phyloP scores from a whole-genome alignment of 1,140 invertebrate genomes.

The Eriocheir sinensis region DNA sequence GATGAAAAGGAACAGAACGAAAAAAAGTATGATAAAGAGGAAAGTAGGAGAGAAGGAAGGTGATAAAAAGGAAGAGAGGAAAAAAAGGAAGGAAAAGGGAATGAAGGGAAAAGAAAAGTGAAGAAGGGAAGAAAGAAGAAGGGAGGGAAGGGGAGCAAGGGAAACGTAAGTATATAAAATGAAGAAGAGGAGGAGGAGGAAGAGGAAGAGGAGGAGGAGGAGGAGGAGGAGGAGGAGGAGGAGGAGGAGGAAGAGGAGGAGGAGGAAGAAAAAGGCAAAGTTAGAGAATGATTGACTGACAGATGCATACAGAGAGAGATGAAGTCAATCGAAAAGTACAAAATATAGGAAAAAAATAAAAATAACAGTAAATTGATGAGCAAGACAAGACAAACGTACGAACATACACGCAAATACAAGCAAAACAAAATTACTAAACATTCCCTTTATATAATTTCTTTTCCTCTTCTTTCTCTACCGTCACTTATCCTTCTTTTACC shows the following conservation, averaged over 20 bases:
- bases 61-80: neutral
- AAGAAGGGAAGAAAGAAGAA: neutral
- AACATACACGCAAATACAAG: neutral
- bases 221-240: neutral
- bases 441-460: neutral
- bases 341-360: too few relatives aligned
- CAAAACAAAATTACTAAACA: neutral
- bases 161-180: neutral
- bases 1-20: too few relatives aligned
- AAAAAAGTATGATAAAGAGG: too few relatives aligned
- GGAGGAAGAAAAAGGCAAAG: neutral
- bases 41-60: neutral
- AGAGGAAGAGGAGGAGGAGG: neutral
- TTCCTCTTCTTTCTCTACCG: neutral
- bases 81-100: neutral
- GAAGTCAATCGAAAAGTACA: neutral
- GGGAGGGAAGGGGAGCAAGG: neutral
- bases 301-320: neutral
- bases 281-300: neutral
- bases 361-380: too few relatives aligned
- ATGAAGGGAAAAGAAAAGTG: neutral
- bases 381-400: too few relatives aligned
- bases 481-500: neutral
- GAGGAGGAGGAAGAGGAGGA: neutral
- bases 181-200: neutral